Evolutionary conservation across 2,797 vertebrate species (phyloP), one percentile per base, ranked within the genome.

Genomic region (Clangula hyemalis): DNA sequence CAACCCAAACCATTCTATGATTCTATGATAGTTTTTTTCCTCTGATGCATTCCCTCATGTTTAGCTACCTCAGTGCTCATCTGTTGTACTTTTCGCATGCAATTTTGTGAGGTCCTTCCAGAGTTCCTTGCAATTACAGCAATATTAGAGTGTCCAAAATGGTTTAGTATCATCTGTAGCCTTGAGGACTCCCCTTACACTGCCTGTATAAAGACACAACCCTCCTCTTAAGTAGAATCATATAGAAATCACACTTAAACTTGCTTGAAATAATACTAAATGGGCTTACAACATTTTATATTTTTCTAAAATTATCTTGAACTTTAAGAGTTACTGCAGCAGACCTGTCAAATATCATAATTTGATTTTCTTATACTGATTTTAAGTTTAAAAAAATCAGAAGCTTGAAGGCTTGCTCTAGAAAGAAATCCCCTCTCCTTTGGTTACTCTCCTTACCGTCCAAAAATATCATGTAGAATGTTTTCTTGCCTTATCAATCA

Each of bases 341-440:
- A 56, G 21, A 54, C 12, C 49, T 36, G n/a, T 17, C 64, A 57
- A 32, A 36, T 61, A 45, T 7, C 25, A 79, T 38, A 22, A 79
- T 56, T 57, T 57, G n/a, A 57, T 79, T 45, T 19, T 38, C 30
- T 27, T 43, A 14, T 41, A 38, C 51, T 47, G 39, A 57, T 54
- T 79, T 66, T 53, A 71, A 66, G 41, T 47, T 47, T n/a, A 8
- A n/a, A 39, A 10, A 43, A 36, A 51, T 28, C 9, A 24, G 27
- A 61, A 38, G 30, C 27, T 18, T 38, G 28, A 51, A 30, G 27
- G 45, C 64, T 66, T 76, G 28, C 38, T 91, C 86, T 80, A 83
- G 70, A 93, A 88, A 71, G 90, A 97, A 93, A 94, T 74, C 61
- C 90, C 56, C 24, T 88, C 21, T 89, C 64, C 38, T 88, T 73